phyloP scores from a whole-genome alignment of 2,888 invertebrate genomes.

The Sturmia bella region DNA sequence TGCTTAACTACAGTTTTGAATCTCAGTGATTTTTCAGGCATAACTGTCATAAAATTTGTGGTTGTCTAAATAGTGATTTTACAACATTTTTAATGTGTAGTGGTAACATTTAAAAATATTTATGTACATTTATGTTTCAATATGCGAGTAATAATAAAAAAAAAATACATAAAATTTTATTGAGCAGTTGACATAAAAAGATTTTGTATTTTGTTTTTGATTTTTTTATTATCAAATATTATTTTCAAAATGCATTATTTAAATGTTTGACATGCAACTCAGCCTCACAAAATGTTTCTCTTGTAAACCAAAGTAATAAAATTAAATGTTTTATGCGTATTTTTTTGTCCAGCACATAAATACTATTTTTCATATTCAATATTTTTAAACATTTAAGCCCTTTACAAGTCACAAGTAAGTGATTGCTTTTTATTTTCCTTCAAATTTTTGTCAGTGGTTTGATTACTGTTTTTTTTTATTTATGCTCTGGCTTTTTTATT shows the following conservation, averaged over 20 bases:
- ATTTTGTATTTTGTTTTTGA: too few relatives aligned
- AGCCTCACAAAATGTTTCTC: too few relatives aligned
- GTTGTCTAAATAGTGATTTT: too few relatives aligned
- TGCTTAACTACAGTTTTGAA: too few relatives aligned
- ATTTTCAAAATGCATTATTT: neutral
- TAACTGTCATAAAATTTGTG: too few relatives aligned
- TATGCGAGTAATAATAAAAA: neutral
- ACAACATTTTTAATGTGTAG: too few relatives aligned
- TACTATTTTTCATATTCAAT: neutral
- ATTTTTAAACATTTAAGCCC: neutral
- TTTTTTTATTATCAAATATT: neutral
- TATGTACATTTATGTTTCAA: too few relatives aligned
- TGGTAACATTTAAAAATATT: too few relatives aligned
- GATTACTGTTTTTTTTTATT: neutral
- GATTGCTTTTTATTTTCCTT: constrained; percentile 11
- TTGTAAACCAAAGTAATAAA: neutral
- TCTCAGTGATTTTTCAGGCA: too few relatives aligned
- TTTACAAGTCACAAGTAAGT: constrained; percentile 6
- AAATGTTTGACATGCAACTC: too few relatives aligned
- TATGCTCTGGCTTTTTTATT: neutral
- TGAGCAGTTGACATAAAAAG: too few relatives aligned
- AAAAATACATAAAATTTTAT: neutral
- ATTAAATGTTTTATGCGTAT: neutral
- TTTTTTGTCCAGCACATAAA: neutral
- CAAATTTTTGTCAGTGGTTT: constrained; percentile 7